Percentiles rank a stretch among this genome's conserved stretches.
These are phyloP conservation scores for Caenorhabditis drosophilae DNA, from an alignment of 2,888 invertebrate genomes.

Conservation along the genomic window DNA sequence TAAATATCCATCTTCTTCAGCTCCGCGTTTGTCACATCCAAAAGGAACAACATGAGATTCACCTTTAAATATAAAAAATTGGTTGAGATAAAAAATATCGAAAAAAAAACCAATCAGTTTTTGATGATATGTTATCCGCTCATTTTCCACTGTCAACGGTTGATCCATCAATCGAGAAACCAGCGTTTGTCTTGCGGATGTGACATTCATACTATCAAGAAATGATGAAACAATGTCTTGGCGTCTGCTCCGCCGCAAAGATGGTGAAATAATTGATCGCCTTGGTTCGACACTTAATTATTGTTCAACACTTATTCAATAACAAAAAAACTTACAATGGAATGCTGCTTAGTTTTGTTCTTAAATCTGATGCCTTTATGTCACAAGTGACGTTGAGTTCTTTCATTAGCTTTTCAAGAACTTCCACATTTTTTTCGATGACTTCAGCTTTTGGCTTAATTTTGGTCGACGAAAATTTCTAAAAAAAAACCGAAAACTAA, in stretches of 20 bases:
- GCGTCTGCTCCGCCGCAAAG: constrained; percentile 44
- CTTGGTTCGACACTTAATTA: constrained; percentile 53
- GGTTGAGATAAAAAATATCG: too few species aligned
- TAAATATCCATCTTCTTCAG: constrained; percentile 68
- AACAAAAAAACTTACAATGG: constrained; percentile 49
- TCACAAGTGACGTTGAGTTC: constrained; percentile 67
- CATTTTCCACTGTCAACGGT: constrained; percentile 44
- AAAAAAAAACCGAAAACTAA: background rate
- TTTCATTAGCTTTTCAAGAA: constrained; percentile 62
- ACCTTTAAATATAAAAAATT: constrained; percentile 57
- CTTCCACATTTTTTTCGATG: constrained; percentile 65
- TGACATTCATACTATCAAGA: constrained; percentile 23
- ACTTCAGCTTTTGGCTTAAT: constrained; percentile 48
- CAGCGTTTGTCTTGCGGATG: background rate
- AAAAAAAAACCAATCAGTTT: constrained; percentile 51
- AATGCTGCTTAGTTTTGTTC: constrained; percentile 59
- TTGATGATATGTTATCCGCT: constrained; percentile 38
- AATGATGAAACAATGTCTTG: constrained; percentile 36
- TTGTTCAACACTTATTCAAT: constrained; percentile 37
- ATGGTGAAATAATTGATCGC: constrained; percentile 61
- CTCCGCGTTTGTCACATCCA: constrained; percentile 68
- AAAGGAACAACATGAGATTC: constrained; percentile 68
- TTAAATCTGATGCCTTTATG: constrained; percentile 52
- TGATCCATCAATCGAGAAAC: constrained; percentile 29
- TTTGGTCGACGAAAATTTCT: background rate